Conservation (phyloP, 2,797 vertebrate genomes). For the Myotis findleyi region DNA sequence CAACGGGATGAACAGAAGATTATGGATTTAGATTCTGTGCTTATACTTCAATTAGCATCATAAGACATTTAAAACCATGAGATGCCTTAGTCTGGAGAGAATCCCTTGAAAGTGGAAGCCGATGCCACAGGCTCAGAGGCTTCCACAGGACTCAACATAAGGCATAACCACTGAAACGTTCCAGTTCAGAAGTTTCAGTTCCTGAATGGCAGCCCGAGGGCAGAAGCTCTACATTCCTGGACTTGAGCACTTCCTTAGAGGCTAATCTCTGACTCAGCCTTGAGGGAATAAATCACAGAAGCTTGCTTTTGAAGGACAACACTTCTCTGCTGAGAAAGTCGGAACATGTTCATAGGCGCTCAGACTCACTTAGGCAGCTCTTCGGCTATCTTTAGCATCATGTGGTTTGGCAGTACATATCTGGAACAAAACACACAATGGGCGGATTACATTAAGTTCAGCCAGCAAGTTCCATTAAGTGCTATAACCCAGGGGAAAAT, state of each 20-base stretch:
- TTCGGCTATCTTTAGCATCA: constrained; percentile 96
- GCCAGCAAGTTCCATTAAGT: not conserved
- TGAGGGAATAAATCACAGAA: not conserved
- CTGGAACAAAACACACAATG: constrained; percentile 84
- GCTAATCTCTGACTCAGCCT: not conserved
- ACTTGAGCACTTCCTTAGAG: not conserved
- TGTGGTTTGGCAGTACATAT: constrained; percentile 96
- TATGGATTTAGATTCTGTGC: not conserved
- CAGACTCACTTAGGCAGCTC: constrained; percentile 95
- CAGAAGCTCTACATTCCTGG: not conserved
- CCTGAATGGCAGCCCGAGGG: not conserved
- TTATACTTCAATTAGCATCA: not conserved
- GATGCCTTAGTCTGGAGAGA: not conserved
- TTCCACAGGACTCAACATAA: not conserved
- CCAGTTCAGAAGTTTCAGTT: not conserved
- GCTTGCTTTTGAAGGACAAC: not conserved
- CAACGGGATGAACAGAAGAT: not conserved
- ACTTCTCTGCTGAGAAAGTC: not conserved
- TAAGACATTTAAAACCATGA: not conserved
- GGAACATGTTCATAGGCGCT: not conserved
- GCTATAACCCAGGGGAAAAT: not conserved
- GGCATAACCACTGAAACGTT: not conserved
- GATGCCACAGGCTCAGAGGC: not conserved
- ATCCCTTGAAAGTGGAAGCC: not conserved
- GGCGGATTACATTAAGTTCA: not conserved